Base-by-base conservation (phyloP, 1,140 invertebrate species). In the Drosophila lowei region DNA sequence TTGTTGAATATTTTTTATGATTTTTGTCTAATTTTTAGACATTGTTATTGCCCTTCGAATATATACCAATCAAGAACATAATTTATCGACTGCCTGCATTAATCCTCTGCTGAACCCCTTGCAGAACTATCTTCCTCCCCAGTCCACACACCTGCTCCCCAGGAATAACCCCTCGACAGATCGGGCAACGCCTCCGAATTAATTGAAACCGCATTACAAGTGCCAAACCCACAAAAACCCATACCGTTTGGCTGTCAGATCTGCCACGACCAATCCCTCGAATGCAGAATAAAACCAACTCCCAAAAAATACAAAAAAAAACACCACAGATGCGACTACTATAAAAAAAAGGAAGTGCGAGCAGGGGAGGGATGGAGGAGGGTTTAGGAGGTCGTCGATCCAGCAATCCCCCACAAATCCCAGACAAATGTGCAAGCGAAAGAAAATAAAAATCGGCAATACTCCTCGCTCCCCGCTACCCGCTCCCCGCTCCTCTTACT, bases 141-240 rank as follows among this genome's bases (percentile, higher is more conserved):
- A 44, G 1, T 8, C 8, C 38, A 7, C 13, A 16, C 56, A 48
- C 52, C 44, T 53, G 34, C 44, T 48, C 38, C 8, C 0, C 15
- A 21, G 23, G 16, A 11, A 66, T 59, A 70, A 59, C 54, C 44
- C 30, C 44, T 25, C 49, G 11, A 52, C 48, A 50, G 38, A 44
- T 52, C 21, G 34, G 61, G 62, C 23, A 79, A 86, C 81, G 81
- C 81, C 81, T 58, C 25, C 60, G 50, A 86, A 85, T 85, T 88
- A 85, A 85, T 85, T 86, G 78, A 86, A 86, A 86, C 83, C 83
- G 60, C 83, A 88, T 60, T 49, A 55, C 74, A 78, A 86, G 81
- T 81, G 77, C 64, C 72, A 75, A 52, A 75, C 34, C 34, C 34
- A 38, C n/a, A 34, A 11, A 34, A 34, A 38, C 9, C 34, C 34